Percentiles rank a stretch among this genome's conserved stretches.
Evolutionary conservation across 2,113 vertebrate genomes (phyloP).

Genomic region (Pyxicephalus adspersus): DNA sequence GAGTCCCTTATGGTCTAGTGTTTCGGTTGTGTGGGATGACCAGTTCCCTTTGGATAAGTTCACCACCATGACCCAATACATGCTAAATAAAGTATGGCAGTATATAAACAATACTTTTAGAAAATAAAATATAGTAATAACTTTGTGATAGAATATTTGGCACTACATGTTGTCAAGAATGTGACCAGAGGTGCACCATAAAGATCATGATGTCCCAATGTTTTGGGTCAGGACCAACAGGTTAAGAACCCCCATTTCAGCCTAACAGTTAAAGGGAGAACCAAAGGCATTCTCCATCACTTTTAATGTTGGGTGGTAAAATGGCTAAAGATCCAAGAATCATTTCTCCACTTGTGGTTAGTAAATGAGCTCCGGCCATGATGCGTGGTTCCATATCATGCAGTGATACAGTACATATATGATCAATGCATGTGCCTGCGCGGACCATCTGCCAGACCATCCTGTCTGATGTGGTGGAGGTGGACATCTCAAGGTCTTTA

Average conservation of each 20-base stretch:
- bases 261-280: neutral
- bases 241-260: constrained; percentile 8
- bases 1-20: no score
- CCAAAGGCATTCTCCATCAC: neutral
- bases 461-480: neutral
- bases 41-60: no score
- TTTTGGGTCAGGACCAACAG: neutral
- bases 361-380: constrained; percentile 8
- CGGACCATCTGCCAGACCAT: constrained; percentile 1
- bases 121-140: no score
- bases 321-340: neutral
- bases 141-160: no score
- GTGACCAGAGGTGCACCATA: neutral
- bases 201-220: neutral
- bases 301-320: neutral
- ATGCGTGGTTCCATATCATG: neutral
- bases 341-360: neutral
- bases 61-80: no score
- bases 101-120: no score
- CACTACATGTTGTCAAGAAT: no score
- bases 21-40: no score
- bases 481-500: constrained; percentile 39
- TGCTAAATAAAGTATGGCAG: no score
- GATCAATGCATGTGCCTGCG: constrained; percentile 2
- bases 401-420: neutral